phyloP scores from a whole-genome alignment of 2,797 vertebrate species.

The Leptodactylus fallax region DNA sequence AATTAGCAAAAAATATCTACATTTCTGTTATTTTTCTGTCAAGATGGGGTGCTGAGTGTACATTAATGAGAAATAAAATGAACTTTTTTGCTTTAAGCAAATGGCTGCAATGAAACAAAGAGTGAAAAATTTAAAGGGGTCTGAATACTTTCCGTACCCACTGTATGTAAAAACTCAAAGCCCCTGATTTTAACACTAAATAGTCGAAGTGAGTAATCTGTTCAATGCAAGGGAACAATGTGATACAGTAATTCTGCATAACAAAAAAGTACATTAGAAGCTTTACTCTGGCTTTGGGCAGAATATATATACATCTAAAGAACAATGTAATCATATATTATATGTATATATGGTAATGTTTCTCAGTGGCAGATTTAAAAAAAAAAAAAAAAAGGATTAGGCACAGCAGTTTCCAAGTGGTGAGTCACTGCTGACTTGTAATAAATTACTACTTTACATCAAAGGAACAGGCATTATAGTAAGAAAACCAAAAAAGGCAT shows the following conservation, averaged over 20 bases:
- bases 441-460: not conserved
- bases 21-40: no score
- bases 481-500: slow-evolving; percentile 17
- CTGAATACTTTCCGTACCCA: no score
- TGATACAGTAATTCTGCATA: not conserved
- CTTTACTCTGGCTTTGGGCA: not conserved
- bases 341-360: not conserved
- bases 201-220: not conserved
- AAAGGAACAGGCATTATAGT: not conserved
- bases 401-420: not conserved
- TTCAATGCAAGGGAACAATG: not conserved
- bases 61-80: no score
- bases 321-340: not conserved
- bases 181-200: not conserved
- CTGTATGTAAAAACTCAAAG: no score
- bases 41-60: no score
- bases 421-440: not conserved
- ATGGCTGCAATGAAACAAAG: no score
- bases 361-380: not conserved
- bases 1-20: no score
- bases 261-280: not conserved
- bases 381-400: not conserved
- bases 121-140: no score
- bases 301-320: not conserved
- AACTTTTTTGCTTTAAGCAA: no score